Evolutionary conservation across 2,888 invertebrate species (phyloP), one percentile per base, ranked within the genome.

Genomic region (Ceriagrion tenellum): DNA sequence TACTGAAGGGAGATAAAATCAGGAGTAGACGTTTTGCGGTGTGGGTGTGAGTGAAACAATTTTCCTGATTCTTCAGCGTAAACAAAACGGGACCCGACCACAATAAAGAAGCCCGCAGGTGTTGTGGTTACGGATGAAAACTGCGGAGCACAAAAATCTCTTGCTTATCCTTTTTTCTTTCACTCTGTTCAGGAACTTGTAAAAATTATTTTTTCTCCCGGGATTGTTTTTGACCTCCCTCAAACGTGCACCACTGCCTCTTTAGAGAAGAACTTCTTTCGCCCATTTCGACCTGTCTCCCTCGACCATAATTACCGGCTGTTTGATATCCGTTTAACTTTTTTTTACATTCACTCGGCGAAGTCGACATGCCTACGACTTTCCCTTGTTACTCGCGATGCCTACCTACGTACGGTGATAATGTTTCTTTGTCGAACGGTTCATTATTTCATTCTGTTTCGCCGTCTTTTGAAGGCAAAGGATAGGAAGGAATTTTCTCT

Each of bases 261-360:
- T 93, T 69, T 55, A 40, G 69, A 59, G 47, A 69, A 93, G 81
- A 69, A 69, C 93, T 69, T 93, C 69, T 69, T 69, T 69, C 93
- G 18, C 93, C 93, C 93, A 63, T 93, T 81, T 81, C 30, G 81
- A 81, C 18, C 47, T 47, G 81, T 81, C 35, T 35, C 81, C 35
- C 81, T 30, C 12, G 16, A 81, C 81, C 81, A 81, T 93, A 63
- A 93, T 93, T 93, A 93, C 93, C 69, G 93, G 93, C 69, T 93
- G 93, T 93, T 93, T 93, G 93, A 93, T 93, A 93, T 93, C 93
- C 93, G 93, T 93, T 93, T 93, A 93, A 93, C 69, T 63, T 93
- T 93, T 93, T 93, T 93, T 55, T 89, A 47, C 47, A 55, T 55
- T 93, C 93, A 69, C 16, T 69, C 69, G 26, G n/a, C 69, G 69